Conservation (phyloP, 1,140 invertebrate species). For the Lordiphosa collinella region DNA sequence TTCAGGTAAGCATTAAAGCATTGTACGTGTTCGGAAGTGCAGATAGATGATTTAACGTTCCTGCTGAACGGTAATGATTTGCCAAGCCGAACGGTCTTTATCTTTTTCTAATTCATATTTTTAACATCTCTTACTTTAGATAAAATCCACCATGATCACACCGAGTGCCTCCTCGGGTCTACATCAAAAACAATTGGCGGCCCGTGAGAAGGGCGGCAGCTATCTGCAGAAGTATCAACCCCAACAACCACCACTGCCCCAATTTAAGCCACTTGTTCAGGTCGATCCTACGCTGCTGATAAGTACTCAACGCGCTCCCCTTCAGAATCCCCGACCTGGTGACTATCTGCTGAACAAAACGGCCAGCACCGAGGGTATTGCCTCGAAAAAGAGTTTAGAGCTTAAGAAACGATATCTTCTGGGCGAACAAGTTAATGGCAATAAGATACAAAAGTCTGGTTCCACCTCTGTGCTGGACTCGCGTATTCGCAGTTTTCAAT, state of each 20-base stretch:
- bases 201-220: slow-evolving; percentile 55
- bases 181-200: slow-evolving; percentile 57
- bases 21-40: too few species aligned
- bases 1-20: slow-evolving; percentile 81
- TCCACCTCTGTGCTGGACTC: slow-evolving; percentile 91
- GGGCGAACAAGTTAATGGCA: slow-evolving; percentile 82
- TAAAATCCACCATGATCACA: slow-evolving; percentile 66
- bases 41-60: too few species aligned
- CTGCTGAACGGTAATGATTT: too few species aligned
- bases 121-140: slow-evolving; percentile 14
- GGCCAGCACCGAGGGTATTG: slow-evolving; percentile 91
- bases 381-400: slow-evolving; percentile 91
- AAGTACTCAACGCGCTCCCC: slow-evolving; percentile 54
- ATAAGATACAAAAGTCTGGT: slow-evolving; percentile 89
- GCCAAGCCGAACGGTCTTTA: too few species aligned
- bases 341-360: slow-evolving; percentile 89
- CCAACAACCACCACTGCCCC: slow-evolving; percentile 80
- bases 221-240: slow-evolving; percentile 71
- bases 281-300: slow-evolving; percentile 75
- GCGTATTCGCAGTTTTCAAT: slow-evolving; percentile 89
- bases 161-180: slow-evolving; percentile 41
- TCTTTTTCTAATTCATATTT: not conserved
- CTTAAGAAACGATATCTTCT: slow-evolving; percentile 91
- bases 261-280: slow-evolving; percentile 81
- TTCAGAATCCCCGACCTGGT: slow-evolving; percentile 82